Percentiles rank a stretch among this genome's conserved stretches.
These are phyloP conservation scores for Pteronotus mesoamericanus DNA, from an alignment of 2,797 vertebrate genomes.

Conservation along the genomic window DNA sequence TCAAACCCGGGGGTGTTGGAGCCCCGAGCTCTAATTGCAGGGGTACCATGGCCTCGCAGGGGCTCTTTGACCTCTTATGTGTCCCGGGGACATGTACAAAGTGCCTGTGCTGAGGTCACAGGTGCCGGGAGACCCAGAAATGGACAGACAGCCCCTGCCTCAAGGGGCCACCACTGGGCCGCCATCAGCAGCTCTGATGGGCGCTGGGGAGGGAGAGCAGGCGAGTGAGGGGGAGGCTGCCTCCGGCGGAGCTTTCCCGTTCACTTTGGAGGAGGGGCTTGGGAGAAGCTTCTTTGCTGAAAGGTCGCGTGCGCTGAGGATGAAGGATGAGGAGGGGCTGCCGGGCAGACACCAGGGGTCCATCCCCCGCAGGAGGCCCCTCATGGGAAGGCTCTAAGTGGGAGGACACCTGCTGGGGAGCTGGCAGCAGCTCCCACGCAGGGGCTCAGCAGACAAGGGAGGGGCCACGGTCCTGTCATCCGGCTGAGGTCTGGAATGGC, in stretches of 20 bases:
- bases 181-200: rapidly evolving
- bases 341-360: neutral
- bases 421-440: neutral
- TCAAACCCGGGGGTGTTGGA: neutral
- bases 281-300: neutral
- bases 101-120: rapidly evolving
- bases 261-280: neutral
- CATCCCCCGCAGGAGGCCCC: neutral
- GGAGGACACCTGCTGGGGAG: neutral
- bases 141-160: neutral
- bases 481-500: rapidly evolving
- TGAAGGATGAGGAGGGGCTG: no score
- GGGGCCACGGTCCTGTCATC: rapidly evolving
- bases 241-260: neutral
- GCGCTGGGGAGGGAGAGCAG: neutral
- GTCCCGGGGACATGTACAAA: rapidly evolving
- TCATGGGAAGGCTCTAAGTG: rapidly evolving
- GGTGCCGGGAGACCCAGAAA: neutral
- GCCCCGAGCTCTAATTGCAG: no score
- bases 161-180: rapidly evolving
- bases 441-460: neutral
- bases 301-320: neutral
- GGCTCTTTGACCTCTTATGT: neutral
- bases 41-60: rapidly evolving
- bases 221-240: rapidly evolving